Base-by-base conservation (phyloP, 2,797 vertebrate species). In the Danio jaintianensis region DNA sequence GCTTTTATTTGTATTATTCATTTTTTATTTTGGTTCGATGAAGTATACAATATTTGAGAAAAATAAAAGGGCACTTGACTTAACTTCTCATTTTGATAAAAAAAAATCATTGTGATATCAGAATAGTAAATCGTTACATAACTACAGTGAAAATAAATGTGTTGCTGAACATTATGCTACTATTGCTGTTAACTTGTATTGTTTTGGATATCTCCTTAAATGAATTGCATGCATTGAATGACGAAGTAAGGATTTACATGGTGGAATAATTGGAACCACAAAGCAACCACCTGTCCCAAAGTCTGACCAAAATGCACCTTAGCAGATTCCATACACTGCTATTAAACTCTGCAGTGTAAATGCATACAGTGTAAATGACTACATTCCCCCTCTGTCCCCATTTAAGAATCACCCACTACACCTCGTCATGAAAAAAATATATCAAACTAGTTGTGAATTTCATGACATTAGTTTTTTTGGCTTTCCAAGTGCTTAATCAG, bases 401-500 rank as follows among this genome's bases (percentile, higher is more conserved):
- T 11, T 16, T 9, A 8, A 20, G 42, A 64, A 20, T 18, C 42
- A 22, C 42, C 63, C 62, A 45, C n/a, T 66, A 22, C 42, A 47
- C 6, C 6, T 5, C 18, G 9, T 47, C 12, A 20, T 67, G 12
- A 2, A 38, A 62, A 15, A 18, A 18, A 53, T 7, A 0, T 53
- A 36, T 2, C 45, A 56, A 42, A 55, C 11, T 56, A 56, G 11
- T 13, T 18, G n/a, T 22, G 18, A 38, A 75, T 59, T 8, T 16
- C 29, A 13, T 36, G 43, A 9, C 15, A 16, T 38, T 16, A 1
- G 2, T 36, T 47, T 22, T 43, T 61, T 63, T 50, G 48, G 43
- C 43, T 48, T 50, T 43, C 22, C 20, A 52, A 52, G 45, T 42
- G 45, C 52, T 67, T 67, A 68, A 29, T 68, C 55, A 75, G 8